phyloP scores from a whole-genome alignment of 2,797 vertebrate species.

The Brachyalestes nurse region DNA sequence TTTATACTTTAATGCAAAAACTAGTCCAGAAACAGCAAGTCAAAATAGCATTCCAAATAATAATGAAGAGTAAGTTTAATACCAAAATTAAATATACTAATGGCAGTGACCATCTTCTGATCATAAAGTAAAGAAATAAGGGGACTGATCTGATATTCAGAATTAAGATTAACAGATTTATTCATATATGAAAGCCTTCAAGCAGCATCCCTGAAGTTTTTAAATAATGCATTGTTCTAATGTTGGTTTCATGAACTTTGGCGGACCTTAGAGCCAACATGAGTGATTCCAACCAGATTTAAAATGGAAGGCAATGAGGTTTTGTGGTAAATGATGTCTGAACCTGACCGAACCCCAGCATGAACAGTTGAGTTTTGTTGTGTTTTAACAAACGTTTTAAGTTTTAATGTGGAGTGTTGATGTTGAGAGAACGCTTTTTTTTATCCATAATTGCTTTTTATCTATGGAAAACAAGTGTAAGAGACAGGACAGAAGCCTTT shows the following conservation, averaged over 20 bases:
- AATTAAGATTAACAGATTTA: not conserved
- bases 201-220: not conserved
- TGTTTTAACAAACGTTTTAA: not conserved
- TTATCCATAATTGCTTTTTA: not conserved
- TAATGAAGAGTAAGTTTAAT: not conserved
- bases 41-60: not conserved
- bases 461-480: constrained; percentile 1
- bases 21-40: not conserved
- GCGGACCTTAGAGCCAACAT: not conserved
- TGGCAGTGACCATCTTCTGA: no score
- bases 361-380: not conserved
- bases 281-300: not conserved
- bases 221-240: not conserved
- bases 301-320: not conserved
- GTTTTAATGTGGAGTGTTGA: not conserved
- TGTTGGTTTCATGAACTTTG: not conserved
- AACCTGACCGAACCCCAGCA: not conserved
- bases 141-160: not conserved
- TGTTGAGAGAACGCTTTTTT: not conserved
- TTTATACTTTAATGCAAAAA: not conserved
- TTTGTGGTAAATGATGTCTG: not conserved
- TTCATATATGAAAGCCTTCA: not conserved
- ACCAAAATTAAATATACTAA: not conserved
- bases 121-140: not conserved
- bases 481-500: constrained; percentile 21